Evolutionary conservation across 2,797 vertebrate genomes (phyloP).

Genomic region (Holocentrus rufus): DNA sequence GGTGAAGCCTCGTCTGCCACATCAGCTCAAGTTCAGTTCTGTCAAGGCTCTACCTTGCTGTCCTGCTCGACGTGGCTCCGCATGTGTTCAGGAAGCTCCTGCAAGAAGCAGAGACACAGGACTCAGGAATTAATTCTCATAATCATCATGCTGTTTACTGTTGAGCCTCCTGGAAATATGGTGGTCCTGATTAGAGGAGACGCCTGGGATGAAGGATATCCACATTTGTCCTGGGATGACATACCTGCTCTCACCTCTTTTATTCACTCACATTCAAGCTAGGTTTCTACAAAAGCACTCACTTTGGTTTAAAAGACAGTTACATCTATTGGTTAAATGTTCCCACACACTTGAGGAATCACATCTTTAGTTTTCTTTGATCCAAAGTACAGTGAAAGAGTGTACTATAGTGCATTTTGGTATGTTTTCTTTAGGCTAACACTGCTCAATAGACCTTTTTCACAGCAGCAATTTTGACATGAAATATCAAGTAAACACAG

Average conservation of each 20-base stretch:
- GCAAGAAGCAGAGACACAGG: slow-evolving; percentile 17
- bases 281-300: too few species aligned
- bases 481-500: too few species aligned
- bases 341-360: too few species aligned
- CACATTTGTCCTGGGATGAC: not conserved
- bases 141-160: not conserved
- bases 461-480: too few species aligned
- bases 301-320: too few species aligned
- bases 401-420: too few species aligned
- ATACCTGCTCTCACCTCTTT: not conserved
- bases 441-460: too few species aligned
- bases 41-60: slow-evolving; percentile 78
- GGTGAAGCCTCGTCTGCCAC: not conserved
- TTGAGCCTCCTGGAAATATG: not conserved
- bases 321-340: too few species aligned
- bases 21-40: not conserved
- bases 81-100: slow-evolving; percentile 92
- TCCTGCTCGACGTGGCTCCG: slow-evolving; percentile 88
- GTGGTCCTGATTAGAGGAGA: not conserved
- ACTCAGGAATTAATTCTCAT: not conserved
- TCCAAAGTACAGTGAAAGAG: too few species aligned
- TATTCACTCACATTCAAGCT: too few species aligned
- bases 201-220: not conserved
- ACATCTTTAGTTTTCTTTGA: too few species aligned
- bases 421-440: too few species aligned